Evolutionary conservation across 2,888 invertebrate species (phyloP), one percentile per base, ranked within the genome.

Genomic region (Rhimphoctona megacephalus): DNA sequence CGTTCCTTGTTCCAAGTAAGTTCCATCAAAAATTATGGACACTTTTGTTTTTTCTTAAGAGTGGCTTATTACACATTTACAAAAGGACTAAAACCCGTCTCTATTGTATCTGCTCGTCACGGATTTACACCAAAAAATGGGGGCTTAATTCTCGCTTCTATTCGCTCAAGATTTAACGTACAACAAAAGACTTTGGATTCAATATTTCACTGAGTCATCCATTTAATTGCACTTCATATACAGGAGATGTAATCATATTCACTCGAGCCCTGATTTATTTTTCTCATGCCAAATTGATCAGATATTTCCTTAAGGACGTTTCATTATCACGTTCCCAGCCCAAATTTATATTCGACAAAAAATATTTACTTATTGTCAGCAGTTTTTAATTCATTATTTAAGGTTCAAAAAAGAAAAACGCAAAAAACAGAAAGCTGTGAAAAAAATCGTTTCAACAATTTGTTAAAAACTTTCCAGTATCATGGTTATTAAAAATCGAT

Each of bases 1-100:
- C 94, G 96, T 96, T 90, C 96, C 96, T 52, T 97, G 96, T 93
- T 96, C 96, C 90, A 96, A 96, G 96, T 96, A 95, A 95, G 94
- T 94, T 4, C 8, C 69, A 17, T 17, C 9, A 36, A 67, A 33
- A 49, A 14, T 36, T 6, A 7, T 5, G 22, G 30, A 52, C 19
- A 36, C 14, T 14, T 25, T 70, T 30, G 43, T 46, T 77, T 66
- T 46, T 77, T 33, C 17, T 43, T 57, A 46, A 73, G 86, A 81
- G 86, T 83, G 81, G 86, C 81, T 86, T 83, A 61, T 30, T 61
- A 81, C 39, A 61, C 74, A 81, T 77, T 67, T 57, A 73, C 67
- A 73, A 86, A 83, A 81, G 66, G 72, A 78, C 57, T 70, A 80
- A 57, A 74, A 74, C 43, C 43, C 49, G 25, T 33, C 52, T 49